Base-by-base conservation (phyloP, 2,797 vertebrate genomes). In the Hoplostethus mediterraneus region DNA sequence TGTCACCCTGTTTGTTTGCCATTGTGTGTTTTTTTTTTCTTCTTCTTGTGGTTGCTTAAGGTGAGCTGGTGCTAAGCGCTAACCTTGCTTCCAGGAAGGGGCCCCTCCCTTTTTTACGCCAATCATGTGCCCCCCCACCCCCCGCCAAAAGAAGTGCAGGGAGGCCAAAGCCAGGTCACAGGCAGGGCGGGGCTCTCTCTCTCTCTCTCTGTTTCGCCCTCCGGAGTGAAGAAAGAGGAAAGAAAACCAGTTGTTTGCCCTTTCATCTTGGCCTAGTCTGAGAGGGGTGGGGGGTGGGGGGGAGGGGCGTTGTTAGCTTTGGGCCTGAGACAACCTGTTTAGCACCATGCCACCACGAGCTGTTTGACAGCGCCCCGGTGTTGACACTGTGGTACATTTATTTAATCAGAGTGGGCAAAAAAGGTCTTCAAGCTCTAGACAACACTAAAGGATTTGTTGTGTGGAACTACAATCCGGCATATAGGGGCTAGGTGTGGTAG, bases 151-250 rank as follows among this genome's bases (percentile, higher is more conserved):
- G 77, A 78, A 86, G 59, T 67, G 71, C 77, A 49, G 64, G 49
- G 68, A 93, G 92, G 92, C 88, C 89, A 93, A 71, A 79, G 89
- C 80, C 81, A 85, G 92, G 92, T 94, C 93, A 91, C 44, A 73
- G 67, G 88, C 84, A 85, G 93, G 93, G 93, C 76, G 92, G 61
- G 87, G 88, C 82, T 83, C 36, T 2, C 5, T 61, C 82, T 2
- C 5, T 61, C 82, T 21, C 21, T 21, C 21, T 21, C 21, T 21
- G 21, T 21, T 21, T 21, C 70, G 16, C 64, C 60, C 84, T 63
- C 45, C 73, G 3, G 48, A 80, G 67, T 25, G 57, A 79, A 87
- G 80, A 90, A 67, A 83, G 74, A 79, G 80, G 59, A 75, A 82
- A 83, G 75, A 87, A 82, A 89, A 83, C 81, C 69, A 67, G 79